These are phyloP conservation scores for Enoplosus armatus DNA, from an alignment of 2,797 vertebrate genomes.

Conservation along the genomic window DNA sequence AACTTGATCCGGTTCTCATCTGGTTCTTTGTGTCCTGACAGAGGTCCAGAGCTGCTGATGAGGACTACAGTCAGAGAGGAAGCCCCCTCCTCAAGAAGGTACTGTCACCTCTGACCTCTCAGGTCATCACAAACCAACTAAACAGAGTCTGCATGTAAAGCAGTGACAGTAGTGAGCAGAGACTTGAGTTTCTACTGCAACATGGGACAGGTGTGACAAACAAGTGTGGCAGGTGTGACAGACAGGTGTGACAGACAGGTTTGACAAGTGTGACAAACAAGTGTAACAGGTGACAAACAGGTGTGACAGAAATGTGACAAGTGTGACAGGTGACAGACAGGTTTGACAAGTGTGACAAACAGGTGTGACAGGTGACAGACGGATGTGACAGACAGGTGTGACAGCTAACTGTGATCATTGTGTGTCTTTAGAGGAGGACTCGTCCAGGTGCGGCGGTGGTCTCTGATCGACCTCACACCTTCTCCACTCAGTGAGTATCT, in stretches of 20 bases:
- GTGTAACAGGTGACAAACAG: neutral
- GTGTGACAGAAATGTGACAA: no score
- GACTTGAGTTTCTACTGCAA: no score
- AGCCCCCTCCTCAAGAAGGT: constrained; percentile 95
- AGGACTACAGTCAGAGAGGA: constrained; percentile 89
- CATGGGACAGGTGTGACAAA: no score
- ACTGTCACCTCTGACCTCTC: neutral
- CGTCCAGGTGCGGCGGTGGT: constrained; percentile 85
- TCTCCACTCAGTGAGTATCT: constrained; percentile 87
- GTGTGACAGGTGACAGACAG: neutral
- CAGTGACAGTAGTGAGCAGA: no score
- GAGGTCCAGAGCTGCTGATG: constrained; percentile 89
- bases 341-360: neutral
- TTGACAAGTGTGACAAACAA: no score
- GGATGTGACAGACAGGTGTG: neutral
- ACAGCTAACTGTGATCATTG: neutral
- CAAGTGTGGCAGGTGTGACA: no score
- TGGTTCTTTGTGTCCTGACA: constrained; percentile 59
- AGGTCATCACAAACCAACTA: no score
- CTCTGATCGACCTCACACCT: constrained; percentile 84
- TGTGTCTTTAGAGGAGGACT: constrained; percentile 90
- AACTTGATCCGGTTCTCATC: neutral
- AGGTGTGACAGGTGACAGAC: constrained; percentile 1
- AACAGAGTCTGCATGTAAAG: no score
- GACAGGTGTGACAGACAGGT: neutral